Percentiles rank a stretch among this genome's conserved stretches.
These are phyloP conservation scores for Pyrgilauda ruficollis DNA, from an alignment of 2,113 vertebrate species.

Conservation along the genomic window DNA sequence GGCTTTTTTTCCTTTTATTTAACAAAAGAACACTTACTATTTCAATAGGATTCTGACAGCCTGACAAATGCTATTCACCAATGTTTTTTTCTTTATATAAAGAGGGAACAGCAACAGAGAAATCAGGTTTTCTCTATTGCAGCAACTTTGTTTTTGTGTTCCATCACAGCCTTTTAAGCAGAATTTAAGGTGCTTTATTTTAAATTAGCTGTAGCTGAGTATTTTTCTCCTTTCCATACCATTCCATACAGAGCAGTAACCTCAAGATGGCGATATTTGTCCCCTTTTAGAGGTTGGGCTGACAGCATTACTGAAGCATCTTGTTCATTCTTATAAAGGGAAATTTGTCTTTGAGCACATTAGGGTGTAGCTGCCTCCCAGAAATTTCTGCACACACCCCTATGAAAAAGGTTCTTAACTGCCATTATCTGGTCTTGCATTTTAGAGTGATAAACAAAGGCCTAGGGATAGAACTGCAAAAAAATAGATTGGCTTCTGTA, in stretches of 20 bases:
- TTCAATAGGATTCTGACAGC: background rate
- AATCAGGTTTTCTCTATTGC: background rate
- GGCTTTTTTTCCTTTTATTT: background rate
- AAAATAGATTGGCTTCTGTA: background rate
- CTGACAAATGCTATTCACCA: background rate
- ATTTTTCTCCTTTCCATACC: rapidly evolving
- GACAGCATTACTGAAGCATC: background rate
- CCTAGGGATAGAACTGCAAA: background rate
- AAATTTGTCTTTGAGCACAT: background rate
- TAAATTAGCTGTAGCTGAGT: background rate
- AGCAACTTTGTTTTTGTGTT: background rate
- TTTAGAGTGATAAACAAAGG: background rate
- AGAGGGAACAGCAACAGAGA: background rate
- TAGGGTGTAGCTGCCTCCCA: too few relatives aligned
- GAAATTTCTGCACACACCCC: background rate
- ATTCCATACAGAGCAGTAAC: background rate
- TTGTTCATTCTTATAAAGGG: background rate
- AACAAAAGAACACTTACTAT: background rate
- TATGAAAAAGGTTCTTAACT: background rate
- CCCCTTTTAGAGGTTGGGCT: background rate
- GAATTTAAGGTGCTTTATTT: background rate
- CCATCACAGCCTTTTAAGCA: background rate
- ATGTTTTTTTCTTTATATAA: background rate
- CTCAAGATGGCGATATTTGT: conserved; percentile 42
- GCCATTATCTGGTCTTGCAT: background rate